phyloP scores from a whole-genome alignment of 2,113 vertebrate species.

The chimpanzee (Pan troglodytes) region NHGRI_mPanTro3-v2.1_pri NC_072414.2:91996001-91996500 shows the following conservation, averaged over 20 bases:
- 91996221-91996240: fast-evolving
- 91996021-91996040: neutral
- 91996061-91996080: neutral
- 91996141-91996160: neutral
- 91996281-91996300: constrained; percentile 98
- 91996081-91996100: neutral
- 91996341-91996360: constrained; percentile 97
- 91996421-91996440: neutral
- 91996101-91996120: neutral
- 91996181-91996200: neutral
- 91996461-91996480: neutral
- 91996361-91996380: constrained; percentile 95
- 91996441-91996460: neutral
- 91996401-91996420: neutral
- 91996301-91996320: constrained; percentile 98
- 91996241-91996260: neutral
- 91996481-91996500: neutral
- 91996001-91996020: neutral
- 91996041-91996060: neutral
- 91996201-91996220: neutral
- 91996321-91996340: constrained; percentile 96
- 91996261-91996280: constrained; percentile 77
- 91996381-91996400: constrained; percentile 87
- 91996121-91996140: neutral
- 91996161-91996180: fast-evolving